These are phyloP conservation scores for Drosophila sproati DNA, from an alignment of 1,140 invertebrate species.

Conservation along the genomic window DNA sequence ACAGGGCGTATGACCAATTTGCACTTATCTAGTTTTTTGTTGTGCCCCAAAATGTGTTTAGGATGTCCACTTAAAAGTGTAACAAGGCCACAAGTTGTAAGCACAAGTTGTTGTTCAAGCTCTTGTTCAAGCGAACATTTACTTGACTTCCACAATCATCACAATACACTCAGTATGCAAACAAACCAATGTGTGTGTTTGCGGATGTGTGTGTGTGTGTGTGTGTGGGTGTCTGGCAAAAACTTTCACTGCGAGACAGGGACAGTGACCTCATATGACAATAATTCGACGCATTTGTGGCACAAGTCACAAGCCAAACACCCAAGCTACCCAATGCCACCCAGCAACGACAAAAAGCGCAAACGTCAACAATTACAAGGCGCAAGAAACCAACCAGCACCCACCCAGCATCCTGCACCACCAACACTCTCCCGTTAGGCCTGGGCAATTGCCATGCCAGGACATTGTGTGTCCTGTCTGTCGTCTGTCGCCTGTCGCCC, in stretches of 20 bases:
- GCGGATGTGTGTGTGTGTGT: slow-evolving; percentile 36
- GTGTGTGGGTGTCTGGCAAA: slow-evolving; percentile 34
- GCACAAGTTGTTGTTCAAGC: slow-evolving; percentile 23
- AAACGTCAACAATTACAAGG: slow-evolving; percentile 73
- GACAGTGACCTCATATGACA: slow-evolving; percentile 80
- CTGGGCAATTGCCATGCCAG: slow-evolving; percentile 66
- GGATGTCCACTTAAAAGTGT: slow-evolving; percentile 31
- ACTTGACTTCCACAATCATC: slow-evolving; percentile 58
- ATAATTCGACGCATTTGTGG: slow-evolving; percentile 83
- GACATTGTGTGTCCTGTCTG: slow-evolving; percentile 39
- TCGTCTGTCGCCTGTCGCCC: background rate
- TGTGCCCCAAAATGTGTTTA: slow-evolving; percentile 29
- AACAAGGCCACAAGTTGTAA: slow-evolving; percentile 54
- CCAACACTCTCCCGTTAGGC: slow-evolving; percentile 37
- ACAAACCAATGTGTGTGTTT: slow-evolving; percentile 59
- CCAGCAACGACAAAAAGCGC: slow-evolving; percentile 52
- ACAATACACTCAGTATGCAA: slow-evolving; percentile 41
- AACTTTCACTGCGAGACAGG: slow-evolving; percentile 77
- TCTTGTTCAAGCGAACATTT: slow-evolving; percentile 71
- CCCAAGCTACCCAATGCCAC: background rate
- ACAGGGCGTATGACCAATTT: slow-evolving; percentile 35
- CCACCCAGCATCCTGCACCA: background rate
- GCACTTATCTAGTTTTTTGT: slow-evolving; percentile 25
- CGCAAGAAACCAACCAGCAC: background rate
- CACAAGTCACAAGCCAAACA: slow-evolving; percentile 37